Base-by-base conservation (phyloP, 2,888 invertebrate species). In the Ichneumoninae sp. region DNA sequence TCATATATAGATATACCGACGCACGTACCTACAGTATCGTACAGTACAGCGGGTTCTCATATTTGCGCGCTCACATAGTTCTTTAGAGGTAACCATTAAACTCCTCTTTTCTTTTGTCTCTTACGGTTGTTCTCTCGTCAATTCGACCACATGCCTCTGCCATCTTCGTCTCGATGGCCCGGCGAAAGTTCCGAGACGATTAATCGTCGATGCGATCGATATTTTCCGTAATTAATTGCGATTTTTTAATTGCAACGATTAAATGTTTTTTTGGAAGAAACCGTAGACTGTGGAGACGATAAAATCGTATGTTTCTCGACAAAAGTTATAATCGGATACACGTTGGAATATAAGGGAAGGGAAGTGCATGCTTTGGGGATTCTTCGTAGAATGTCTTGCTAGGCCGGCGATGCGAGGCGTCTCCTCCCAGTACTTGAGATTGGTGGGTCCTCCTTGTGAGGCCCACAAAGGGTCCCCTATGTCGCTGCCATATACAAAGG, bases 11-110 rank as follows among this genome's bases (percentile, higher is more conserved):
- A 33, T 52, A 50, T 26, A 33, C 19, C 1, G 22, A 1, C 6
- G 4, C 5, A 7, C 33, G 22, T 36, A 19, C 5, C 33, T n/a
- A n/a, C n/a, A n/a, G n/a, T 6, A 50, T 33, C 47, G 47, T 36
- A 26, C 70, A 33, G 26, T 26, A 22, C 16, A 22, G 33, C 16
- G 26, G 16, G 0, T 30, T 52, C 50, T 26, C 50, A 13, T 75
- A 65, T 77, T 70, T 71, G 76, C 82, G 70, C 82, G 66, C 76
- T 82, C 71, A 71, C 77, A 66, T 66, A 22, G 26, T 44, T 44
- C 44, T 44, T 16, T 68, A 70, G 81, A 81, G 36, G 70, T 69
- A 60, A 71, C 71, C 76, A 71, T 77, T 77, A 47, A 77, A 36
- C 54, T 30, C 22, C 33, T 47, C 30, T 76, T 77, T 22, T 54